Evolutionary conservation across 1,140 invertebrate species (phyloP).

Genomic region (Aphelenchoides besseyi): DNA sequence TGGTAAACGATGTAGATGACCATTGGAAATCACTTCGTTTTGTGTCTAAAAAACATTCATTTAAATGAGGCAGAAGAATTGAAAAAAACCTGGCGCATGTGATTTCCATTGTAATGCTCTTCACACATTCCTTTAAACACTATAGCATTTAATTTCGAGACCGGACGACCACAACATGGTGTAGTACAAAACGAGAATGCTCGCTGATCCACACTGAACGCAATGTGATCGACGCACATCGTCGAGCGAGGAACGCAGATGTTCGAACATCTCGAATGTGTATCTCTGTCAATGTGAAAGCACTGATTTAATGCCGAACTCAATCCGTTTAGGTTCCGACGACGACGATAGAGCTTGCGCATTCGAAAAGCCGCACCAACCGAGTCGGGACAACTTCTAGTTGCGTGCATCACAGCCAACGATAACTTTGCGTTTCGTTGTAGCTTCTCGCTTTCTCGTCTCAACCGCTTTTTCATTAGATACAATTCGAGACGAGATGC

Average conservation of each 20-base stretch:
- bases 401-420: conserved; percentile 40
- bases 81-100: neutral
- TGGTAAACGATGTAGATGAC: neutral
- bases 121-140: conserved; percentile 41
- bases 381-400: conserved; percentile 38
- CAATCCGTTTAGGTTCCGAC: conserved; percentile 11
- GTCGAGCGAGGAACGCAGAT: conserved; percentile 31
- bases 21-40: neutral
- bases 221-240: conserved; percentile 43
- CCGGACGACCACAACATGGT: conserved; percentile 29
- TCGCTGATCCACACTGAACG: conserved; percentile 36
- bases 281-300: conserved; percentile 21
- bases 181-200: conserved; percentile 36
- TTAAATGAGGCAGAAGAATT: neutral
- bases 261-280: conserved; percentile 25
- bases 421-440: conserved; percentile 39
- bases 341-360: conserved; percentile 19
- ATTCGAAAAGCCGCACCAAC: conserved; percentile 38
- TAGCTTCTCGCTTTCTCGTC: conserved; percentile 32
- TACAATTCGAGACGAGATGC: conserved; percentile 38
- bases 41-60: neutral
- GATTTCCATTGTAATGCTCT: conserved; percentile 31
- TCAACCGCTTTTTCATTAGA: conserved; percentile 40
- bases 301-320: conserved; percentile 10
- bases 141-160: conserved; percentile 18